A percentile compares a stretch with the other conserved stretches of the same genome.
Conservation (phyloP, 2,888 invertebrate species). For the Epistrophe grossulariae region DNA sequence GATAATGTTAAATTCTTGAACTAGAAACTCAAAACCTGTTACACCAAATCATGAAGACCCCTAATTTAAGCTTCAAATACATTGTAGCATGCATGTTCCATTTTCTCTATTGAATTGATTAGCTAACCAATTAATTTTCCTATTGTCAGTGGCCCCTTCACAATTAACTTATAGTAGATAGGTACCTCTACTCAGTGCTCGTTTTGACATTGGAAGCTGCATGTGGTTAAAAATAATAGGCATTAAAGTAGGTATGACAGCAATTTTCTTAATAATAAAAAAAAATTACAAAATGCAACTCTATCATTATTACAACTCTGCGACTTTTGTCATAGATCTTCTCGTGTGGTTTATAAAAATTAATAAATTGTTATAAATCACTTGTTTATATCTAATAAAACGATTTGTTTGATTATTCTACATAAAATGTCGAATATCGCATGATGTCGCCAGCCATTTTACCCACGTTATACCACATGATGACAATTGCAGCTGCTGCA, state of each 20-base stretch:
- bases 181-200: background rate
- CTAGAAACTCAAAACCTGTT: background rate
- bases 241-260: background rate
- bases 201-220: background rate
- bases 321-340: background rate
- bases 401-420: slow-evolving; percentile 18
- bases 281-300: background rate
- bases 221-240: slow-evolving; percentile 1
- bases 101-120: slow-evolving; percentile 7
- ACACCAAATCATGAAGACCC: background rate
- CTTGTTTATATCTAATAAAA: background rate
- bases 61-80: background rate
- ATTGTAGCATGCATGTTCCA: background rate
- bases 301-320: background rate
- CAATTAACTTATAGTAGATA: background rate
- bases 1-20: background rate
- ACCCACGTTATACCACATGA: background rate
- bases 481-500: slow-evolving; percentile 24
- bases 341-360: background rate
- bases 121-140: slow-evolving; percentile 12
- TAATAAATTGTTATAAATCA: slow-evolving; percentile 7
- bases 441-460: background rate
- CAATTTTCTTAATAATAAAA: background rate
- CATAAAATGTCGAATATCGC: slow-evolving; percentile 2
- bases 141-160: background rate